phyloP scores from a whole-genome alignment of 30 jellyfish, hydroid and myxozoan genomes.

The Morbakka virulenta region DNA sequence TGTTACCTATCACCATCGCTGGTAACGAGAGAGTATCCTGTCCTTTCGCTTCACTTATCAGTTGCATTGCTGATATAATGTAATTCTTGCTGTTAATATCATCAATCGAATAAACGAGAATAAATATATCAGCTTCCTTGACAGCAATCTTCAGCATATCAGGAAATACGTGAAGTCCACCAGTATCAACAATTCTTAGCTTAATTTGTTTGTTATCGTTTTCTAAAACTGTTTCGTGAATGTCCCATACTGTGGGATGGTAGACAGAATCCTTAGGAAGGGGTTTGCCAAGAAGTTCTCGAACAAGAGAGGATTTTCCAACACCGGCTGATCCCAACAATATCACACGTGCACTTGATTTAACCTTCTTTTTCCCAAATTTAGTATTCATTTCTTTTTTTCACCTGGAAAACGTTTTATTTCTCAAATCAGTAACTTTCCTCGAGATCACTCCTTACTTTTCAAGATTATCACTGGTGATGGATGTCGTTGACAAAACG shows the following conservation, averaged over 20 bases:
- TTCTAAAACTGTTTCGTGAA: background rate
- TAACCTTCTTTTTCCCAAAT: background rate
- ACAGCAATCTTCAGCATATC: background rate
- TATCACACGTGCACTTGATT: background rate
- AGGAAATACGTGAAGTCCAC: background rate
- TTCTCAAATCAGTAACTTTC: no score
- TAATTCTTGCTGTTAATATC: background rate
- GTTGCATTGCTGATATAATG: no score
- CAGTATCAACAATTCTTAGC: background rate
- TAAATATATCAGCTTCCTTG: background rate
- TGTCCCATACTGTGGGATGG: background rate
- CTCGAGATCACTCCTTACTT: no score
- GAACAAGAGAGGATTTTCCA: background rate
- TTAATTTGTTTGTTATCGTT: background rate
- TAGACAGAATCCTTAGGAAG: background rate
- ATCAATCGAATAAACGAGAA: background rate
- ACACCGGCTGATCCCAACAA: background rate
- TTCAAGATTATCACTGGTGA: no score
- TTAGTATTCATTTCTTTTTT: no score
- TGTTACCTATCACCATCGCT: background rate
- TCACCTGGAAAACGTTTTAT: no score
- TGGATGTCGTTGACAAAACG: no score
- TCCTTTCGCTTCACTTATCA: background rate
- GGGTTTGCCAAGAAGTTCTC: background rate
- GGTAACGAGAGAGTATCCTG: background rate